Base-by-base conservation (phyloP, 1,140 invertebrate genomes). In the Plodia interpunctella region DNA sequence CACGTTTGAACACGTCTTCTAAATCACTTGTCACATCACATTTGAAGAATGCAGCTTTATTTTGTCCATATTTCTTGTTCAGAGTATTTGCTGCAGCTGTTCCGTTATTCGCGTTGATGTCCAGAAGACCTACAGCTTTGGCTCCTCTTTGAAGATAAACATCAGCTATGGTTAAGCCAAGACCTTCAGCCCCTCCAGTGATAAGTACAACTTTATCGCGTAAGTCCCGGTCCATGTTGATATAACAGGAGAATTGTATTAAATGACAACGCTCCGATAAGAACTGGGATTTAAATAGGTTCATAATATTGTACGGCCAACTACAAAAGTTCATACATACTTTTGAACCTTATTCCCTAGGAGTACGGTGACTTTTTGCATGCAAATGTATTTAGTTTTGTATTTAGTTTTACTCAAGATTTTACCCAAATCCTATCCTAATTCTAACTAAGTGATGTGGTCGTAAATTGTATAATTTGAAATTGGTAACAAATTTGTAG, bases 21-120 rank as follows among this genome's bases (percentile, higher is more conserved):
- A 87, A 80, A 65, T 91, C 87, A 0, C 78, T 88, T 0, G 86
- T 85, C 2, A 92, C 82, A 51, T 92, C 89, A 57, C 91, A 91
- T 49, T 83, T 82, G 15, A 88, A 67, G 62, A 91, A 92, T 10
- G 85, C 64, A 0, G 78, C 81, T 51, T 81, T 78, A 10, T 88
- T 81, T 0, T 75, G 64, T 1, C 91, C 91, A 52, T 89, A 90
- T 75, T 91, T 90, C 0, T 66, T 50, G 44, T 88, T 88, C 1
- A 92, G 53, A 0, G 56, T 69, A 20, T 88, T 67, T 11, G 72
- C 74, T 3, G 85, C 77, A 13, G 78, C 62, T 38, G 62, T 60
- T 2, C 90, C 89, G 17, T 59, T 38, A n/a, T 55, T 60, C 2
- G 28, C 59, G 30, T 74, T 68, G 55, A 74, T 62, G 55, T 90